Percentiles rank a stretch among this genome's conserved stretches.
phyloP scores from a whole-genome alignment of 2,797 vertebrate species.

The Varecia variegata region DNA sequence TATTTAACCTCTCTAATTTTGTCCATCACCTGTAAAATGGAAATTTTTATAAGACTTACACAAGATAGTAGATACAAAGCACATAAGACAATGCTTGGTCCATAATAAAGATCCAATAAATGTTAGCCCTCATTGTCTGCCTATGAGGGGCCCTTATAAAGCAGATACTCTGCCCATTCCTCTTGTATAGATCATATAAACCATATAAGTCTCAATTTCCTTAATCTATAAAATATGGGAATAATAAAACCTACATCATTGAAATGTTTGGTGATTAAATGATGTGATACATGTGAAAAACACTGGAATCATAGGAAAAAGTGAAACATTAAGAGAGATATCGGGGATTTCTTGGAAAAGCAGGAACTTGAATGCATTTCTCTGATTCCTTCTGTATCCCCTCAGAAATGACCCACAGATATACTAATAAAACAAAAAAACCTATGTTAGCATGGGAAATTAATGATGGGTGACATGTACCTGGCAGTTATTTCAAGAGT shows the following conservation, averaged over 20 bases:
- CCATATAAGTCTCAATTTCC: not conserved
- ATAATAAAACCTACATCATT: not conserved
- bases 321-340: not conserved
- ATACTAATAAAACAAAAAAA: not conserved
- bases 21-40: not conserved
- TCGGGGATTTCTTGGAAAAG: not conserved
- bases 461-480: not conserved
- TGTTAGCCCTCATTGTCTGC: not conserved
- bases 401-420: not conserved
- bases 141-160: not conserved
- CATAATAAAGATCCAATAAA: not conserved
- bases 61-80: not conserved
- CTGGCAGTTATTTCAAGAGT: not conserved
- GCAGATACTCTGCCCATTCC: not conserved
- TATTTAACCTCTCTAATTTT: not conserved
- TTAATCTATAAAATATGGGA: not conserved
- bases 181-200: constrained; percentile 7
- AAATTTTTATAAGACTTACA: not conserved
- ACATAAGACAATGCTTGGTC: not conserved
- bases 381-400: not conserved
- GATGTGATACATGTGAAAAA: not conserved
- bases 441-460: not conserved
- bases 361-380: not conserved
- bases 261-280: not conserved
- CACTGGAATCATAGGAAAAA: not conserved